These are phyloP conservation scores for Vultur gryphus DNA, from an alignment of 2,797 vertebrate genomes.

Conservation along the genomic window DNA sequence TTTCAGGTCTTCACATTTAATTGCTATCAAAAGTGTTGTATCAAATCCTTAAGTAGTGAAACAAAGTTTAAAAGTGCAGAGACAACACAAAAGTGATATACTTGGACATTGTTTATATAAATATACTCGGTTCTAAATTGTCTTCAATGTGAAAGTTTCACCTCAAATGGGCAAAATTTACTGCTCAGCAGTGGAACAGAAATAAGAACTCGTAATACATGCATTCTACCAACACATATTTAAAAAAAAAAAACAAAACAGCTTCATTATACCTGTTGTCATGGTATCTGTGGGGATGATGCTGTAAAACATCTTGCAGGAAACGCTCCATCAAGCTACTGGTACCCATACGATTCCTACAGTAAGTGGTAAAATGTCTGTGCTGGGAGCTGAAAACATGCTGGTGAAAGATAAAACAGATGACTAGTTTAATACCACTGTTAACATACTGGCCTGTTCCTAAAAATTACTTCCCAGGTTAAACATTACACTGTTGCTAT, in stretches of 20 bases:
- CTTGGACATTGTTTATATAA: neutral
- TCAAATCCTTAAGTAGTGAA: neutral
- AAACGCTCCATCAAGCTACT: constrained; percentile 89
- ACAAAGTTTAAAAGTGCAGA: neutral
- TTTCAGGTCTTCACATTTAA: neutral
- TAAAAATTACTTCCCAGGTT: neutral
- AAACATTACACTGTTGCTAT: neutral
- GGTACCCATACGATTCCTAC: constrained; percentile 63
- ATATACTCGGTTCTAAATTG: neutral
- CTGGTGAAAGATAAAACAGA: constrained; percentile 66
- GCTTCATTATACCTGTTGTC: constrained; percentile 79
- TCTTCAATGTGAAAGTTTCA: neutral
- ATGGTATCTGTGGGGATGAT: constrained; percentile 85
- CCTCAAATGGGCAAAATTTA: neutral
- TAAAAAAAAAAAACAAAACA: neutral
- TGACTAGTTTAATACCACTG: neutral
- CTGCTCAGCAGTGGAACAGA: neutral
- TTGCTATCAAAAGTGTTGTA: neutral
- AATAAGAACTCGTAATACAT: neutral
- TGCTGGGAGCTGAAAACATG: constrained; percentile 88
- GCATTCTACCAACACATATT: neutral
- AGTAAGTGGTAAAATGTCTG: constrained; percentile 77
- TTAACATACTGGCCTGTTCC: neutral
- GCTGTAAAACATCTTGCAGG: constrained; percentile 86
- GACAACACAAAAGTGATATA: neutral